A percentile compares a stretch with the other conserved stretches of the same genome.
Conservation (phyloP, 2,113 vertebrate genomes). For the Ia io region DNA sequence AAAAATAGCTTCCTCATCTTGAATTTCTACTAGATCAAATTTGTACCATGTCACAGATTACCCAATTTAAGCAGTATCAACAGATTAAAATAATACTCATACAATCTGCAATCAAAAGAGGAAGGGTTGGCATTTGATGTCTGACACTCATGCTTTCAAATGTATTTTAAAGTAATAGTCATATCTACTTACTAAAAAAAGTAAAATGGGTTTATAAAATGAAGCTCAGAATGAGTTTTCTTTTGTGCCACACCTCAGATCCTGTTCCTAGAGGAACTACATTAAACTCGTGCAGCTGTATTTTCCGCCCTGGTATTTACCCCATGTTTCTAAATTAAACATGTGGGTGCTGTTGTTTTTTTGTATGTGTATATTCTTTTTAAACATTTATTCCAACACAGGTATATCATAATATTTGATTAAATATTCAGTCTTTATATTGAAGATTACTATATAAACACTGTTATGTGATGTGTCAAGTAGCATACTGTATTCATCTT, state of each 20-base stretch:
- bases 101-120: conserved; percentile 55
- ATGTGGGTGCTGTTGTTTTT: background rate
- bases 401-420: background rate
- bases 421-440: background rate
- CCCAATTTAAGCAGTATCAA: conserved; percentile 48
- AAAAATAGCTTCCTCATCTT: conserved; percentile 63
- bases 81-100: conserved; percentile 50
- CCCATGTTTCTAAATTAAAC: background rate
- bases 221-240: background rate
- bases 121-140: conserved; percentile 39
- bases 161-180: conserved; percentile 37
- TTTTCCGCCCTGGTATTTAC: background rate
- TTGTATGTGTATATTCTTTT: background rate
- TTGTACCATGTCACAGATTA: conserved; percentile 38
- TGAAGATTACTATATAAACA: background rate
- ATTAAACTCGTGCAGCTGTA: background rate
- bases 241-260: background rate
- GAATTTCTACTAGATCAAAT: conserved; percentile 56
- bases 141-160: conserved; percentile 19
- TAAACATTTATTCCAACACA: background rate
- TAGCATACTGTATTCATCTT: background rate
- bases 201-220: background rate
- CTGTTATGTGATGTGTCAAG: background rate
- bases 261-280: background rate
- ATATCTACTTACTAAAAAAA: conserved; percentile 25